These are phyloP conservation scores for Teleiodes luculella DNA, from an alignment of 2,888 invertebrate genomes.

Conservation along the genomic window DNA sequence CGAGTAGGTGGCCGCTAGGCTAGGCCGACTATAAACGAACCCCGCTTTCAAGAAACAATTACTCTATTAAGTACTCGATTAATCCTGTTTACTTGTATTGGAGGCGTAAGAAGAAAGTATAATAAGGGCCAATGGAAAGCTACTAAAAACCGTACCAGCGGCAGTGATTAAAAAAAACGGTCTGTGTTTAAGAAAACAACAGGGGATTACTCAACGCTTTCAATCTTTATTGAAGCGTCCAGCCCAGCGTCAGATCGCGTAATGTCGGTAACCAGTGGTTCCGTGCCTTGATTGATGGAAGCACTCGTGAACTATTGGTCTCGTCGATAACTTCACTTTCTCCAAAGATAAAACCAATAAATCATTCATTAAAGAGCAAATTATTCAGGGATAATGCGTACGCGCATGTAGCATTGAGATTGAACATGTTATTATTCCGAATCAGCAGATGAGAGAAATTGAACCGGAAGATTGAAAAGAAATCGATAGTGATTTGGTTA, in stretches of 20 bases:
- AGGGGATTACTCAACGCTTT: conserved; percentile 19
- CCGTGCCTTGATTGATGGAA: conserved; percentile 41
- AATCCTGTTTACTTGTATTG: background rate
- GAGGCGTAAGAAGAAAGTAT: conserved; percentile 3
- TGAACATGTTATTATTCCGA: conserved; percentile 44
- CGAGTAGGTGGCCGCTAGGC: background rate
- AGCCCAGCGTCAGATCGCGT: conserved; percentile 18
- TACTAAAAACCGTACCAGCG: conserved; percentile 9
- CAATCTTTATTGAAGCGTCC: conserved; percentile 16
- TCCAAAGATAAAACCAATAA: conserved; percentile 51
- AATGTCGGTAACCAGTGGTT: conserved; percentile 20
- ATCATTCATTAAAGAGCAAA: conserved; percentile 49
- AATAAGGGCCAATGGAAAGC: conserved; percentile 2
- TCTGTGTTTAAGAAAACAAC: conserved; percentile 18
- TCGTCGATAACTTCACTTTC: conserved; percentile 54
- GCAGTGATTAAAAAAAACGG: conserved; percentile 21
- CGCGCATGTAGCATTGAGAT: conserved; percentile 33
- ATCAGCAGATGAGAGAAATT: conserved; percentile 52
- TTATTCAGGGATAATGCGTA: conserved; percentile 39
- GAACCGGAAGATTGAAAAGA: conserved; percentile 63
- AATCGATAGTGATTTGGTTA: conserved; percentile 54
- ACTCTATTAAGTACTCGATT: conserved; percentile 5
- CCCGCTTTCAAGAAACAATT: conserved; percentile 4
- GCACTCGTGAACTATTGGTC: conserved; percentile 53
- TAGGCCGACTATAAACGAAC: background rate